Percentiles rank a stretch among this genome's conserved stretches.
phyloP scores from a whole-genome alignment of 2,113 vertebrate species.

The Leptobrachium ailaonicum region DNA sequence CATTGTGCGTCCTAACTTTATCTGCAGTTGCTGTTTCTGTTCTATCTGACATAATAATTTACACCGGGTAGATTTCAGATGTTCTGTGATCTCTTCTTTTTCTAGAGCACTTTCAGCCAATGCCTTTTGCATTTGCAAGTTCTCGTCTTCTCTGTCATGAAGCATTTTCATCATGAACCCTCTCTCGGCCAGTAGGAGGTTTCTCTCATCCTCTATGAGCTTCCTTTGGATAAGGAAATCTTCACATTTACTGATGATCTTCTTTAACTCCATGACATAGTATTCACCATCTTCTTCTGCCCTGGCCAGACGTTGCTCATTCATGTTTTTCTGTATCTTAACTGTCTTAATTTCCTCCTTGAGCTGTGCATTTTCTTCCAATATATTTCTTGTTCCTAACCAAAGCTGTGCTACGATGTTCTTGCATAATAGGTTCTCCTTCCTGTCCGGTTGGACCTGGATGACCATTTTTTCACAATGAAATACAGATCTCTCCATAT shows the following conservation, averaged over 20 bases:
- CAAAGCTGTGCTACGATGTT: conserved; percentile 55
- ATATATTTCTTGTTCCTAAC: conserved; percentile 51
- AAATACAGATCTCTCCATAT: conserved; percentile 56
- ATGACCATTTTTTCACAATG: conserved; percentile 53
- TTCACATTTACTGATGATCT: conserved; percentile 57
- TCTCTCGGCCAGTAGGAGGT: conserved; percentile 59
- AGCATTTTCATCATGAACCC: conserved; percentile 52
- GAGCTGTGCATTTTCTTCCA: conserved; percentile 54
- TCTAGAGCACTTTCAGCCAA: conserved; percentile 45
- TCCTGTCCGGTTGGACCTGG: conserved; percentile 47
- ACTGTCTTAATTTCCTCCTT: conserved; percentile 55
- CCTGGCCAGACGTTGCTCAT: conserved; percentile 56
- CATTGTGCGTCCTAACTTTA: conserved; percentile 47
- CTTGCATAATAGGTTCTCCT: conserved; percentile 54
- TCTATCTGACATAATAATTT: conserved; percentile 45
- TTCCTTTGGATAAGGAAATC: conserved; percentile 60
- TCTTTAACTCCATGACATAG: conserved; percentile 59
- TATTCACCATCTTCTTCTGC: conserved; percentile 57
- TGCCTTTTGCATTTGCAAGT: conserved; percentile 56
- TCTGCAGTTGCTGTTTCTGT: conserved; percentile 55
- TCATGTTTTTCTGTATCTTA: conserved; percentile 57
- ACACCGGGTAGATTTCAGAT: conserved; percentile 54
- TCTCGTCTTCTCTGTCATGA: conserved; percentile 54
- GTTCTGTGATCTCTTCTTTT: conserved; percentile 46
- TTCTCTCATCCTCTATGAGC: conserved; percentile 56